A percentile compares a stretch with the other conserved stretches of the same genome.
Evolutionary conservation across 1,140 invertebrate species (phyloP).

Genomic region (Spodoptera frugiperda): DNA sequence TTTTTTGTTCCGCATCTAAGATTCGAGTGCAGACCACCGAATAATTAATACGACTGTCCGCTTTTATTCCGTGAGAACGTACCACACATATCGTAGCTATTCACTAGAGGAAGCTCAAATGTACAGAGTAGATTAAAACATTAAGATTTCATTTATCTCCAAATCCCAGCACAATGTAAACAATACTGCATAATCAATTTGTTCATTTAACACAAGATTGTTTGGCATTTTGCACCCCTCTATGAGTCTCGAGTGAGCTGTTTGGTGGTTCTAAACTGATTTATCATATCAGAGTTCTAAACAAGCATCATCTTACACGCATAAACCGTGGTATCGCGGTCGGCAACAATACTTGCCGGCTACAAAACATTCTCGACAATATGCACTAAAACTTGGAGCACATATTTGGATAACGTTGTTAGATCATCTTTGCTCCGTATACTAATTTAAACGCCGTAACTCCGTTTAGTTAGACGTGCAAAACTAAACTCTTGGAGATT

Average conservation of each 20-base stretch:
- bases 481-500: constrained; percentile 55
- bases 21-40: constrained; percentile 3
- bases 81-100: constrained; percentile 10
- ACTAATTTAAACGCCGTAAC: constrained; percentile 55
- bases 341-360: constrained; percentile 57
- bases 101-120: not conserved
- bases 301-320: constrained; percentile 85
- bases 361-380: constrained; percentile 74
- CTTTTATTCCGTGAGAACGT: not conserved
- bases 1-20: not conserved
- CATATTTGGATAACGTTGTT: constrained; percentile 69
- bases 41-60: constrained; percentile 13
- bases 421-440: constrained; percentile 61
- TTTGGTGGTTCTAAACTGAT: constrained; percentile 81
- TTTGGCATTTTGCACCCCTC: constrained; percentile 74
- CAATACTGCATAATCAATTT: constrained; percentile 64
- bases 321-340: constrained; percentile 79
- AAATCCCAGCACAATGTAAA: constrained; percentile 34
- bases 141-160: constrained; percentile 1
- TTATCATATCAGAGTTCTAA: constrained; percentile 85
- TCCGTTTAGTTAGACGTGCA: constrained; percentile 25
- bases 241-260: constrained; percentile 74
- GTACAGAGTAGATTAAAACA: constrained; percentile 10
- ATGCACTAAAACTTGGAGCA: constrained; percentile 67
- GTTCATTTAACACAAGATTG: constrained; percentile 75